Evolutionary conservation across 2,888 invertebrate genomes (phyloP).

Genomic region (Idaea dimidiata): DNA sequence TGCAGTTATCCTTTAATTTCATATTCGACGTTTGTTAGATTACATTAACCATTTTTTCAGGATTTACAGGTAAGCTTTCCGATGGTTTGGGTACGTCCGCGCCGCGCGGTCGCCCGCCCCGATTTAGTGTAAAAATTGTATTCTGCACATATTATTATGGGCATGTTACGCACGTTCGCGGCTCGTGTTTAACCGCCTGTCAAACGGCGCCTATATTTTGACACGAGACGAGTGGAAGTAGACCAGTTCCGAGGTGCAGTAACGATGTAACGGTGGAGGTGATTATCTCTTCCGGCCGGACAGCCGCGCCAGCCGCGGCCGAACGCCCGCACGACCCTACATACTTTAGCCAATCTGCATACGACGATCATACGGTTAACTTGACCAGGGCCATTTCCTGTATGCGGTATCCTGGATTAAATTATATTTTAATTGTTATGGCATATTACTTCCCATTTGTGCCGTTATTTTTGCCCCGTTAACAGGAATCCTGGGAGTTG

Average conservation of each 20-base stretch:
- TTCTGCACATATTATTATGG: not conserved
- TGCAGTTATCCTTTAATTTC: too few species aligned
- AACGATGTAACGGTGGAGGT: not conserved
- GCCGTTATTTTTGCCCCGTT: too few species aligned
- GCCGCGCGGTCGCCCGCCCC: too few species aligned
- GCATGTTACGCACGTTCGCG: not conserved
- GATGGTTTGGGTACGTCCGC: too few species aligned
- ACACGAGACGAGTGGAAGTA: not conserved
- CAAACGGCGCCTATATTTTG: not conserved
- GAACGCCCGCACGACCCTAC: not conserved
- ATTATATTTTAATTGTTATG: too few species aligned
- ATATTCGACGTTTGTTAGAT: too few species aligned
- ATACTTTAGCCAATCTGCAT: not conserved
- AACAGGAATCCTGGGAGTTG: too few species aligned
- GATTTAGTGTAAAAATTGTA: too few species aligned
- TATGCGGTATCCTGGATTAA: not conserved
- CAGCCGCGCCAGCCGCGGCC: not conserved
- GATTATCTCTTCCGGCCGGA: not conserved
- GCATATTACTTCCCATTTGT: too few species aligned
- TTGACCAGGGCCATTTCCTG: not conserved
- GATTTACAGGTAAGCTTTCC: too few species aligned
- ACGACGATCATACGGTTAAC: not conserved
- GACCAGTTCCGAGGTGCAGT: not conserved
- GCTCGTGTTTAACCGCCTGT: not conserved
- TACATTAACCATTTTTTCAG: too few species aligned